These are phyloP conservation scores for Crematogaster levior DNA, from an alignment of 2,888 invertebrate species.

Conservation along the genomic window DNA sequence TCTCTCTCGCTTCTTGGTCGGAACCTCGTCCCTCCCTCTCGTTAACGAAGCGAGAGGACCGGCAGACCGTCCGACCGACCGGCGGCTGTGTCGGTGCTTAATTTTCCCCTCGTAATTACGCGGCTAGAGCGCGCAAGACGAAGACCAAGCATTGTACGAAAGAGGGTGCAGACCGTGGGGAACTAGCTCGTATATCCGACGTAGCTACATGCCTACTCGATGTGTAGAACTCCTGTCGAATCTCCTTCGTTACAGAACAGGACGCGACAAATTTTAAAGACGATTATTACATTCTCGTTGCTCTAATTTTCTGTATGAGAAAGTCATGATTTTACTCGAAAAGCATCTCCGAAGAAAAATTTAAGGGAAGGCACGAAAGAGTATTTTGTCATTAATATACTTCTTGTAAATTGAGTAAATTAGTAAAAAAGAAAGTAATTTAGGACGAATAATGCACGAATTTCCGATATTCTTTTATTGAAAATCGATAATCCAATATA, in stretches of 20 bases:
- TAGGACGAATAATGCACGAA: neutral
- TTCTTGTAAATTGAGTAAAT: neutral
- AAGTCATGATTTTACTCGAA: neutral
- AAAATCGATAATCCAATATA: neutral
- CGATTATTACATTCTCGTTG: conserved; percentile 29
- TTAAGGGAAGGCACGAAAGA: neutral
- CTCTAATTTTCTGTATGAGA: neutral
- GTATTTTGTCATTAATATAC: neutral
- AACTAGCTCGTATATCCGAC: conserved; percentile 73
- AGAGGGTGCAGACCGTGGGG: conserved; percentile 75
- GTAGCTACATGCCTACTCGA: conserved; percentile 66
- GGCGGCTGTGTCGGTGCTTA: conserved; percentile 86
- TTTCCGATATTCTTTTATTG: neutral
- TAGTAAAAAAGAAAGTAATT: neutral
- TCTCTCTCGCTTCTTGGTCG: conserved; percentile 45
- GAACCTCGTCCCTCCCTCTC: conserved; percentile 66
- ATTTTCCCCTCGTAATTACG: conserved; percentile 86
- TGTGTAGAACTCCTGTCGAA: conserved; percentile 71
- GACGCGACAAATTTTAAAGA: conserved; percentile 66
- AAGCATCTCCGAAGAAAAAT: too few relatives aligned
- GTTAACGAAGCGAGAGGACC: conserved; percentile 78
- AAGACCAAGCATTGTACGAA: conserved; percentile 76
- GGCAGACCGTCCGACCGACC: conserved; percentile 80
- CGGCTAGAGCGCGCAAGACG: conserved; percentile 78
- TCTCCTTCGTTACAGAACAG: conserved; percentile 53